Evolutionary conservation across 37 sponge, comb jelly and placozoan genomes (phyloP), one percentile per base, ranked within the genome.

Genomic region (Agelas oroides): DNA sequence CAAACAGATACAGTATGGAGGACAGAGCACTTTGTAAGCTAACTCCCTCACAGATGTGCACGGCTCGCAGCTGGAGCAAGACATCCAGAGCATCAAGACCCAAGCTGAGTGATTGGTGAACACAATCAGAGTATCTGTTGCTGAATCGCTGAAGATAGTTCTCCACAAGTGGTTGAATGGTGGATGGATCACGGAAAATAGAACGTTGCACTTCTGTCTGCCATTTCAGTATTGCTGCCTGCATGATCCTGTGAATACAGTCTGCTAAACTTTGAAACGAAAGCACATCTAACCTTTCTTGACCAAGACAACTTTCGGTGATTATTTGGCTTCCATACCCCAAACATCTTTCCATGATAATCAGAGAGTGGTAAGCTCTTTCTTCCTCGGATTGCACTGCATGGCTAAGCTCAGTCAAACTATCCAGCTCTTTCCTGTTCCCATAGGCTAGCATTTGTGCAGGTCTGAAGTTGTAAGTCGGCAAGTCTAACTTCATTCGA

Each of bases 291-390:
- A 78, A n/a, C 14, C n/a, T 21, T 8, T 41, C 40, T 36, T 65
- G 39, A 46, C 46, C 46, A n/a, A 65, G 34, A 24, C 65, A 65
- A 17, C 18, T 34, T 2, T 65, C 27, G 27, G 41, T 8, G 0
- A 78, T 78, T 0, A 78, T 46, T 15, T 32, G 66, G 41, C 64
- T 65, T 0, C 79, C 66, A 15, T 17, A 25, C 8, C 93, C 93
- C 55, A 92, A 62, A 54, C 87, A 80, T 15, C 93, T 77, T 77
- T 92, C 89, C 6, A 88, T 81, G 37, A 88, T 88, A 36, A 88
- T 38, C 24, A 92, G 67, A 1, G 68, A 62, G 59, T 88, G 89
- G 53, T 60, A 77, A 0, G 59, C 59, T n/a, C 13, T 59, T 34
- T 28, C 28, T 57, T 59, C 36, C n/a, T n/a, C n/a, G n/a, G 37